Base-by-base conservation (phyloP, 2,797 vertebrate genomes). In the Tadarida brasiliensis region DNA sequence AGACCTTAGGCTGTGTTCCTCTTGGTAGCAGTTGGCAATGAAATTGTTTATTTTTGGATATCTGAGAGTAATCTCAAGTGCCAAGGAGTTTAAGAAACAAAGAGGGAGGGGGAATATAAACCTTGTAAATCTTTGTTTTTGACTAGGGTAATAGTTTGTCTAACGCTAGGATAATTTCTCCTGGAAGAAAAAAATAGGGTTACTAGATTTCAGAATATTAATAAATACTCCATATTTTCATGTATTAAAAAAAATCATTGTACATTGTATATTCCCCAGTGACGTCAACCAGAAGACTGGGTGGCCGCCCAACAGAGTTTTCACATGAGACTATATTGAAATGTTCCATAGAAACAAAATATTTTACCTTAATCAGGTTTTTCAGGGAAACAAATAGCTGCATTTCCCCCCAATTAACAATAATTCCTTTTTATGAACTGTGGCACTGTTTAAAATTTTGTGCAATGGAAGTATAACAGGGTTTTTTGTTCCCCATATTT, bases 1-100 rank as follows among this genome's bases (percentile, higher is more conserved):
- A 84, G 47, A 28, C 70, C 7, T 87, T 85, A 30, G 56, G 51
- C 26, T 56, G 15, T 96, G 39, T 84, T 84, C 28, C 68, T 92
- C 33, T 94, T 83, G 56, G 49, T 90, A 77, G 61, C 82, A 94
- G 51, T 56, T 95, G 76, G 47, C 84, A 90, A 22, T 85, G 63
- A 93, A 88, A 70, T 93, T 2, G 49, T 86, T 95, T 94, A 81
- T 81, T 96, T 97, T 84, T 81, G 49, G 65, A 73, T 87, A 90
- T 20, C 67, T 91, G 67, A 94, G 39, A 82, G 82, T 70, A 59
- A 83, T 84, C 30, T 80, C 82, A 90, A 92, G 54, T 67, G 35
- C 57, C 92, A 67, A 85, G 77, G 87, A 85, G 51, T 51, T 12
- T 35, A 68, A 82, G 20, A 74, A 89, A 71, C 17, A 78, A 73